Percentiles rank a stretch among this genome's conserved stretches.
phyloP scores from a whole-genome alignment of 2,888 invertebrate genomes.

The Lepidochitona cinerea region DNA sequence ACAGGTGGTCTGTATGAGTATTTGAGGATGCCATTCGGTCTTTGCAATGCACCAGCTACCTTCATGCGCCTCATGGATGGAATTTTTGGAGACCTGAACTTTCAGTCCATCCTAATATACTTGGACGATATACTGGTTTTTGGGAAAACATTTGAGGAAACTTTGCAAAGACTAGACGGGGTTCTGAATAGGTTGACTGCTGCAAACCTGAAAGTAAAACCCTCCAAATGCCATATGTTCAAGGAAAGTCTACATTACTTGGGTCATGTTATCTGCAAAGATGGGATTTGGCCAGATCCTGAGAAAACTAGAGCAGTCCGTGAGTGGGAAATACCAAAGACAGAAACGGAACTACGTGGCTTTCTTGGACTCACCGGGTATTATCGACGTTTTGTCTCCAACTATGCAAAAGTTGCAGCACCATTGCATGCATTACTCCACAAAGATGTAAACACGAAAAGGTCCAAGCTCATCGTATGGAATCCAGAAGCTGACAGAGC shows the following conservation, averaged over 20 bases:
- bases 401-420: conserved; percentile 22
- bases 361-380: conserved; percentile 21
- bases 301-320: conserved; percentile 18
- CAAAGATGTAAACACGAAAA: not conserved
- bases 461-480: not conserved
- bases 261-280: conserved; percentile 16
- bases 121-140: conserved; percentile 39
- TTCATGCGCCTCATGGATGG: conserved; percentile 37
- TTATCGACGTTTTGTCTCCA: conserved; percentile 18
- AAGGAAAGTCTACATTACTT: conserved; percentile 15
- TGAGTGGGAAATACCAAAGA: conserved; percentile 25
- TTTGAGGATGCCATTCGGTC: conserved; percentile 32
- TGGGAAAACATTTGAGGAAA: conserved; percentile 20
- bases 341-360: conserved; percentile 7
- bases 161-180: conserved; percentile 23
- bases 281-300: conserved; percentile 27
- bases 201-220: conserved; percentile 26
- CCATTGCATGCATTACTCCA: conserved; percentile 22
- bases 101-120: conserved; percentile 32
- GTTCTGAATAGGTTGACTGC: conserved; percentile 23
- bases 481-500: conserved; percentile 19
- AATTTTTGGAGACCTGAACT: conserved; percentile 30
- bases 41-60: conserved; percentile 33
- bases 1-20: conserved; percentile 26
- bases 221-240: conserved; percentile 27